Base-by-base conservation (phyloP, 2,113 vertebrate genomes). In the Prunella fulvescens region DNA sequence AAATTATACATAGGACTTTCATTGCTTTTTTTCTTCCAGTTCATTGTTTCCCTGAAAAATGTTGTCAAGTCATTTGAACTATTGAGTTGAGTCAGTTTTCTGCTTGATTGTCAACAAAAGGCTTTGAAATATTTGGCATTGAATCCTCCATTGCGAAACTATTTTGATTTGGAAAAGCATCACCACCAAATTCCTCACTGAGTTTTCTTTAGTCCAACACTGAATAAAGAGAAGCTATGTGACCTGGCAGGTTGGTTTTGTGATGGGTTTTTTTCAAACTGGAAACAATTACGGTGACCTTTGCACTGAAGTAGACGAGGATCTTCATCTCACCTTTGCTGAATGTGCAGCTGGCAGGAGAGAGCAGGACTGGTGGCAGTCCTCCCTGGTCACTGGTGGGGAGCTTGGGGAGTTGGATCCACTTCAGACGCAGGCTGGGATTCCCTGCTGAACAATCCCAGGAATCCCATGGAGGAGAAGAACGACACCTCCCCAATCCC, bases 391-490 rank as follows among this genome's bases (percentile, higher is more conserved):
- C 10, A 3, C 40, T 77, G 65, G 12, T 53, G n/a, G 42, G 50
- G 48, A 50, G 14, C 11, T 81, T 60, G 37, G 69, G 51, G 51
- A 71, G 37, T 23, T 93, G 81, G 58, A 83, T 81, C 65, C 45
- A 70, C 81, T 80, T 96, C 72, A 87, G 69, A 56, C 44, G 19
- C 3, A 4, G 80, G 48, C 60, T 93, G 88, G 69, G 82, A 92
- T 94, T 93, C 91, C 61, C 40, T 77, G 86, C 60, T 71, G 73
- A 95, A 64, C 92, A 92, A 97, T 97, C 74, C 92, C 64, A 96
- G 90, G 96, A 96, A 96, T 97, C 82, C 80, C 1, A 1, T 86
- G 45, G 74, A 91, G 70, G 65, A 96, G 91, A 92, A 72, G 37
- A 56, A 81, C 19, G 65, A 86, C n/a, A 8, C 87, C 90, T 72